phyloP scores from a whole-genome alignment of 1,140 invertebrate genomes.

The Dermatophagoides farinae region DNA sequence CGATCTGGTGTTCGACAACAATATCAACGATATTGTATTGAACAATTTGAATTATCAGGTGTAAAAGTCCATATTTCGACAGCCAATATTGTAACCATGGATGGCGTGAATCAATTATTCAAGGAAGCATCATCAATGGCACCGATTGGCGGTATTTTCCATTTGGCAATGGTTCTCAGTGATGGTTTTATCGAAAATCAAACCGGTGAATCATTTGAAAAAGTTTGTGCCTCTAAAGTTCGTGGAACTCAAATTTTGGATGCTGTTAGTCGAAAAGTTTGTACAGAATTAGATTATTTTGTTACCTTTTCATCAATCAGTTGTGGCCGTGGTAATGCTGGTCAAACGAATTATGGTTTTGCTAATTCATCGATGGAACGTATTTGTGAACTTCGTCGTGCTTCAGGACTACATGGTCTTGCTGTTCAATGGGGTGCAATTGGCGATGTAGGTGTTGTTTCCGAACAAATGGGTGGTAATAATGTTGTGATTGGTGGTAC shows the following conservation, averaged over 20 bases:
- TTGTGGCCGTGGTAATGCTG: slow-evolving; percentile 78
- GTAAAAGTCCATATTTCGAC: slow-evolving; percentile 44
- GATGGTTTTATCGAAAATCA: slow-evolving; percentile 79
- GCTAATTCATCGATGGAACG: slow-evolving; percentile 93
- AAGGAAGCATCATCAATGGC: slow-evolving; percentile 37
- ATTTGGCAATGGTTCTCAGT: slow-evolving; percentile 60
- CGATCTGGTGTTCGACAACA: slow-evolving; percentile 64
- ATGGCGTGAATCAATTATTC: slow-evolving; percentile 37
- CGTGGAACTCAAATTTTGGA: slow-evolving; percentile 52
- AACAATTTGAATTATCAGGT: slow-evolving; percentile 41
- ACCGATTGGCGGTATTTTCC: slow-evolving; percentile 82
- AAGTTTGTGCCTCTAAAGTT: slow-evolving; percentile 38
- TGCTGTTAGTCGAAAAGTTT: slow-evolving; percentile 42
- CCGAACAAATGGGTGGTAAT: slow-evolving; percentile 64
- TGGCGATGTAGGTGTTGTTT: slow-evolving; percentile 76
- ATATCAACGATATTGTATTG: slow-evolving; percentile 40
- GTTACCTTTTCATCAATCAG: slow-evolving; percentile 82
- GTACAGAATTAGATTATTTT: slow-evolving; percentile 65
- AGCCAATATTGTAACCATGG: slow-evolving; percentile 35
- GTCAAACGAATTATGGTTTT: slow-evolving; percentile 84
- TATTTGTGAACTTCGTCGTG: slow-evolving; percentile 61
- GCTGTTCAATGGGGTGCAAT: slow-evolving; percentile 95
- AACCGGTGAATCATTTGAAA: slow-evolving; percentile 50
- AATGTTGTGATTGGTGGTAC: slow-evolving; percentile 76
- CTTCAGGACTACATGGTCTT: slow-evolving; percentile 45